Base-by-base conservation (phyloP, 2,888 invertebrate species). In the Drymonia ruficornis region DNA sequence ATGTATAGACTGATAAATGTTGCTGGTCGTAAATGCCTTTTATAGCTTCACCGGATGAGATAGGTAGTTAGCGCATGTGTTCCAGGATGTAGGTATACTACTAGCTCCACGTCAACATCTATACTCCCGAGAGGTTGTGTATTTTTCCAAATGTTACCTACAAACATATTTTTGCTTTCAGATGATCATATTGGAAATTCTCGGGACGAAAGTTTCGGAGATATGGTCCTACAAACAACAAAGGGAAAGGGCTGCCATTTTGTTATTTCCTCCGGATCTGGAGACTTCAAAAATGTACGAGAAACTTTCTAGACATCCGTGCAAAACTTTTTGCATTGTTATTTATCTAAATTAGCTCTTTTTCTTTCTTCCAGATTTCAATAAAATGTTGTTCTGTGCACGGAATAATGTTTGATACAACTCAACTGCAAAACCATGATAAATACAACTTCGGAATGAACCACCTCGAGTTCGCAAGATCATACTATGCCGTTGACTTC, bases 111-210 rank as follows among this genome's bases (percentile, higher is more conserved):
- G n/a, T n/a, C 2, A 8, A 29, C 18, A 43, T 4, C 23, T 23
- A 23, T 7, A 23, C 23, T n/a, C 23, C 23, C 3, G 23, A 23
- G 23, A 23, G 4, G 23, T 23, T 16, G 16, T 23, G 23, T 23
- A 23, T 6, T 23, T 23, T 23, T 7, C 23, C 7, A 23, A 4
- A 4, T 23, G 7, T 4, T 23, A 6, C 23, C 3, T 23, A 23
- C 23, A 23, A 23, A 23, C 23, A 23, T 23, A 23, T 23, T 3
- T 29, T 19, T 1, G 23, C 9, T 46, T 42, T 16, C 63, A 88
- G 88, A 74, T 47, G 74, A 81, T n/a, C 65, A 83, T 23, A 82
- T 89, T 16, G 86, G 84, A 0, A 80, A 77, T 61, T 88, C 87
- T 2, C 76, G 84, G 3, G 84, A 87, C 46, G 23, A 42, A 4